Conservation (phyloP, 2,888 invertebrate genomes). For the Agrilus mali region DNA sequence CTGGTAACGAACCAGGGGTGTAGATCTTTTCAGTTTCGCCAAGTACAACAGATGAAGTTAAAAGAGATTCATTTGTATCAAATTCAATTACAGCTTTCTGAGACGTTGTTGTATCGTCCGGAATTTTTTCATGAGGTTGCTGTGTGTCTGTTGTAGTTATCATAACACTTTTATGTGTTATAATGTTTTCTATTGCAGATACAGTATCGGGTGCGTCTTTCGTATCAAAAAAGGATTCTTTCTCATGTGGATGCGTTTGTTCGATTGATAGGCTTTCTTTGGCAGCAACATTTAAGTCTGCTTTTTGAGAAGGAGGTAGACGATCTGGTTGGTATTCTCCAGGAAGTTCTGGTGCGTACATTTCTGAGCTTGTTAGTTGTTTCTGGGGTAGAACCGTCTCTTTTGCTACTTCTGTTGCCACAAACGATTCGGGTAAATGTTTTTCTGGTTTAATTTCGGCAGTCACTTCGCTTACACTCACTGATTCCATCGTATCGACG, state of each 20-base stretch:
- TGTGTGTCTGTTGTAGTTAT: constrained; percentile 51
- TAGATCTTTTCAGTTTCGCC: constrained; percentile 48
- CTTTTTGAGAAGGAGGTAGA: constrained; percentile 48
- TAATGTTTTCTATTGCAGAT: constrained; percentile 39
- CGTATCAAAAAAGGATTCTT: constrained; percentile 43
- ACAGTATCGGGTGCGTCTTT: constrained; percentile 32
- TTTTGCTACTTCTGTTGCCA: constrained; percentile 64
- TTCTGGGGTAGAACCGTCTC: constrained; percentile 52
- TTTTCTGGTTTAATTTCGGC: constrained; percentile 62
- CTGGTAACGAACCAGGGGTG: constrained; percentile 32
- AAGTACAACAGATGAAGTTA: constrained; percentile 43
- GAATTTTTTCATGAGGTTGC: constrained; percentile 47
- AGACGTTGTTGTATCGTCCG: constrained; percentile 32
- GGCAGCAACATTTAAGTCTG: constrained; percentile 43
- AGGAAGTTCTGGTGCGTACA: constrained; percentile 56
- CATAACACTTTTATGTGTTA: constrained; percentile 42
- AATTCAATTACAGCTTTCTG: constrained; percentile 48
- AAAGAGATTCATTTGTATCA: constrained; percentile 47
- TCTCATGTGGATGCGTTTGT: constrained; percentile 48
- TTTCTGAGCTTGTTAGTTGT: constrained; percentile 51
- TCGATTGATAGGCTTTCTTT: constrained; percentile 47
- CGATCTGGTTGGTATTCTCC: constrained; percentile 45
- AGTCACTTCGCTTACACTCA: constrained; percentile 55
- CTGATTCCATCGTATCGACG: constrained; percentile 48
- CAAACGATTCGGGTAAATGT: constrained; percentile 66